These are phyloP conservation scores for Erpobdella octoculata DNA, from an alignment of 2,888 invertebrate genomes.

Conservation along the genomic window DNA sequence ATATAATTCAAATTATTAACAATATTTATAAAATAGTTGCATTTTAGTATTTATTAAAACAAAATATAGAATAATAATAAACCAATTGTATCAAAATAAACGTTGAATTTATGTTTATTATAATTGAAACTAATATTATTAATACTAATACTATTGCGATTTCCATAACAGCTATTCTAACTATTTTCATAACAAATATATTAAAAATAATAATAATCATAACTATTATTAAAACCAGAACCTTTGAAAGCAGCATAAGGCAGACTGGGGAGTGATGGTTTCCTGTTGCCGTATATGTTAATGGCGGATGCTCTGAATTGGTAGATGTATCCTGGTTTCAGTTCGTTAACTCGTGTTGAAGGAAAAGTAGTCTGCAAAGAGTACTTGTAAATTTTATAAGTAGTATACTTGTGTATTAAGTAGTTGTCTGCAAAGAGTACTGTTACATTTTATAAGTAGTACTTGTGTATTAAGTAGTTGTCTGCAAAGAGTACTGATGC, in stretches of 20 bases:
- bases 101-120: too few species aligned
- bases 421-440: neutral
- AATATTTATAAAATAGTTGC: too few species aligned
- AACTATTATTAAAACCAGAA: constrained; percentile 17
- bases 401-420: neutral
- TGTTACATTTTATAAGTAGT: too few species aligned
- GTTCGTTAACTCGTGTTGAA: constrained; percentile 34
- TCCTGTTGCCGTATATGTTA: constrained; percentile 45
- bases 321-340: constrained; percentile 44
- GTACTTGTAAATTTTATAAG: too few species aligned
- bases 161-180: neutral
- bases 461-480: too few species aligned
- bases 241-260: constrained; percentile 41
- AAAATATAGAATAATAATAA: too few species aligned
- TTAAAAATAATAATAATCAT: neutral
- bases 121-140: too few species aligned
- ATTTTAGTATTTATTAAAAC: too few species aligned
- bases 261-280: constrained; percentile 44
- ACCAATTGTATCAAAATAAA: too few species aligned
- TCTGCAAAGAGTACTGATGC: too few species aligned
- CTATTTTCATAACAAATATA: neutral
- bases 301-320: constrained; percentile 49
- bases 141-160: too few species aligned
- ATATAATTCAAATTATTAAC: too few species aligned
- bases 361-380: constrained; percentile 35